Conservation (phyloP, 92 coral and sea anemone species). For the Epizoanthus fatuus region DNA sequence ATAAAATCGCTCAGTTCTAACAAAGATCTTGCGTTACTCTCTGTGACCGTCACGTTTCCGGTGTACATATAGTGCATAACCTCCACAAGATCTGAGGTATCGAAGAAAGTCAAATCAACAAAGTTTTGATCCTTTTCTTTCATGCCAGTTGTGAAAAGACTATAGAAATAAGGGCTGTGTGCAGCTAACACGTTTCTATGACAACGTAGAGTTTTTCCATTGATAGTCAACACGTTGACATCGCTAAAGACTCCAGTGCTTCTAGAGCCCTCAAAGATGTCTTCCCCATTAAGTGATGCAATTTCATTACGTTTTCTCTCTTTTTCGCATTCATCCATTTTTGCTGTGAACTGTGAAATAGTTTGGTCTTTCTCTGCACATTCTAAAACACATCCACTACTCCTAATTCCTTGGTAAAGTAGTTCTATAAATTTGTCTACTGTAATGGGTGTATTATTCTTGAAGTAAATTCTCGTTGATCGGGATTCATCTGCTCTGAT, state of each 20-base stretch:
- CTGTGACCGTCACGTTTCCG: constrained; percentile 9
- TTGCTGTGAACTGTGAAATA: not conserved
- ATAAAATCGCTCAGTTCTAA: constrained; percentile 29
- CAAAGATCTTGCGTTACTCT: not conserved
- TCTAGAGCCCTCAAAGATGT: constrained; percentile 15
- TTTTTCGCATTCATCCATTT: not conserved
- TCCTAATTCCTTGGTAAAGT: constrained; percentile 8
- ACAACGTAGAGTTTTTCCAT: not conserved
- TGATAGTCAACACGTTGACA: not conserved
- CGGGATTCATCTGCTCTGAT: not conserved
- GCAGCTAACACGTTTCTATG: constrained; percentile 42
- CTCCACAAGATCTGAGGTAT: constrained; percentile 4
- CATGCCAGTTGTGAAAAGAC: constrained; percentile 6
- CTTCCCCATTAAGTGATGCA: not conserved
- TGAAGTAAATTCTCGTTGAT: constrained; percentile 6
- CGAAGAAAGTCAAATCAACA: constrained; percentile 14
- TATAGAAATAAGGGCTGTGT: constrained; percentile 25
- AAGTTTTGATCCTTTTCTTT: constrained; percentile 18
- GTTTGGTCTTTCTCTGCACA: not conserved
- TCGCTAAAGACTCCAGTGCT: constrained; percentile 2
- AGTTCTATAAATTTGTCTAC: constrained; percentile 14
- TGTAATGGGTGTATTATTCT: not conserved
- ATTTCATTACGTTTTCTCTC: not conserved
- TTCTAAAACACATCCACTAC: constrained; percentile 3
- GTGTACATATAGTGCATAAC: constrained; percentile 34